A percentile compares a stretch with the other conserved stretches of the same genome.
phyloP scores from a whole-genome alignment of 2,888 invertebrate species.

The Leptopilina syphax region DNA sequence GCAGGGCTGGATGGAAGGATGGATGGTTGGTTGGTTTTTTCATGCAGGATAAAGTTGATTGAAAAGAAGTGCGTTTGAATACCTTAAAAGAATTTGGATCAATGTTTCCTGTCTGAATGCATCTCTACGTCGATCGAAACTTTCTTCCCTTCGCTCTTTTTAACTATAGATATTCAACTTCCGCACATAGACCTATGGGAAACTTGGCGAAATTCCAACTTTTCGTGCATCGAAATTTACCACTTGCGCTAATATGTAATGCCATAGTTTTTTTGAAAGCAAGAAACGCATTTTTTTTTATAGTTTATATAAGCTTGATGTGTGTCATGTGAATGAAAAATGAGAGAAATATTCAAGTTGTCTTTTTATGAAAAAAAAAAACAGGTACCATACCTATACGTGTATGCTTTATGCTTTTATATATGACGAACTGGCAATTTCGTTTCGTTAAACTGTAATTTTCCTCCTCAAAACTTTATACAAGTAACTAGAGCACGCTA shows the following conservation, averaged over 20 bases:
- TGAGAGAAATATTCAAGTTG: conserved; percentile 52
- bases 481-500: neutral
- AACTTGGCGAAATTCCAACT: conserved; percentile 60
- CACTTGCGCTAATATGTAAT: conserved; percentile 67
- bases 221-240: conserved; percentile 64
- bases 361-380: conserved; percentile 39
- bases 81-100: conserved; percentile 46
- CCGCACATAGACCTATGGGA: conserved; percentile 45
- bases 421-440: conserved; percentile 28
- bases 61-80: conserved; percentile 45
- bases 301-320: conserved; percentile 43
- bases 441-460: conserved; percentile 35
- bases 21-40: neutral
- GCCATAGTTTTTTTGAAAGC: conserved; percentile 52
- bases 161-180: conserved; percentile 35
- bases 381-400: too few relatives aligned
- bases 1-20: too few relatives aligned
- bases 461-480: neutral
- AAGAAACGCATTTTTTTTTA: conserved; percentile 65
- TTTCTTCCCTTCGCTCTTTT: conserved; percentile 40
- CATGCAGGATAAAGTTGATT: neutral
- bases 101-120: conserved; percentile 25
- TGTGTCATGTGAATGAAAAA: conserved; percentile 22
- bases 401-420: conserved; percentile 19
- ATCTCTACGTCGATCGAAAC: conserved; percentile 42